Evolutionary conservation across 2,113 vertebrate genomes (phyloP), one percentile per base, ranked within the genome.

Genomic region (Sitta europaea): DNA sequence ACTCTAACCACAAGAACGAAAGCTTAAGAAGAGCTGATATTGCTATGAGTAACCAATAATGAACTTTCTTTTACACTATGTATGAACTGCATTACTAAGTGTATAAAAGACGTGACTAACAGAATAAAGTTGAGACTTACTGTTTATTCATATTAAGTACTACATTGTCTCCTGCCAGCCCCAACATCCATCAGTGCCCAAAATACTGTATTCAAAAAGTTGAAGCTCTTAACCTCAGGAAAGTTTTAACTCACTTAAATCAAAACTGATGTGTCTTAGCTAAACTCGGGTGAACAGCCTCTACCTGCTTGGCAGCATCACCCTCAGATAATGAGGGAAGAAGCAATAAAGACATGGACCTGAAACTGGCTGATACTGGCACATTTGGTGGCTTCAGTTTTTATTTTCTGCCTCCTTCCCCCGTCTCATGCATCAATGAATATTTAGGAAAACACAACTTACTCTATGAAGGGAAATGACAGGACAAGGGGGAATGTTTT

Each of bases 261-360:
- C 47, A 53, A 68, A 68, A 45, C 23, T 77, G 28, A 59, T 38
- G 10, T 45, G 10, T 68, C 47, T 45, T 43, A 19, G 29, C 40
- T 55, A 27, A 70, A 25, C 3, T 1, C 48, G 21, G 3, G 0
- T 17, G 22, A 61, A 51, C 27, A 62, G 62, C 18, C 68, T 18
- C 5, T 21, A 43, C 6, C 58, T 72, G 58, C 43, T 9, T 7
- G 28, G 72, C n/a, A 90, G 38, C 74, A 77, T 31, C 45, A 45
- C 1, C 12, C 20, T 35, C 27, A 24, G 31, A 65, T 4, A 3
- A 51, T 0, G 2, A 45, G 11, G 36, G 38, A 38, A 35, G 11
- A 45, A 8, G 35, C 22, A 53, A 4, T 19, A 35, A 67, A 38
- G 28, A 58, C 66, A 36, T 10, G 28, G 42, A 42, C 40, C 43